Evolutionary conservation across 2,797 vertebrate species (phyloP), one percentile per base, ranked within the genome.

Genomic region (Takifugu ocellatus): DNA sequence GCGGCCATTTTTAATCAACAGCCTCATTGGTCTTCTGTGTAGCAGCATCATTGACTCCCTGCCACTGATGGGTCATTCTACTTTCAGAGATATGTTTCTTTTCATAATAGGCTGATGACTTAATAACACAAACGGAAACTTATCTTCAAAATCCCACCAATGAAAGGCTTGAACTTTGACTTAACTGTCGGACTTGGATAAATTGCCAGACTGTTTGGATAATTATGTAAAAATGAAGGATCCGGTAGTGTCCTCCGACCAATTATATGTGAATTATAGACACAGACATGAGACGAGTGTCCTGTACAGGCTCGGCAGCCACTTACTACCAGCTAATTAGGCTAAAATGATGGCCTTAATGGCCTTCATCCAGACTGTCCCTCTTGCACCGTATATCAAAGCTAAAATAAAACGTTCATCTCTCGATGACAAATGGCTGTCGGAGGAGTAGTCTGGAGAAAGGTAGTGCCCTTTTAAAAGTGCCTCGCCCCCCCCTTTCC

Each of bases 321-420:
- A 86, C 80, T 88, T 84, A 81, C 68, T 51, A 62, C 52, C 47
- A 67, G 68, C 71, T 89, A 86, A 90, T 84, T 85, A 79, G 78
- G 72, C 51, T 66, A 54, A 77, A 84, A 77, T 77, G 77, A 75
- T 44, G 64, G 54, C 53, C 66, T 57, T 86, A 88, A 88, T 86
- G 61, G 76, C 65, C 80, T 83, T 63, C 56, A 71, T 63, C 69
- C 64, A 66, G 55, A 78, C 50, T 72, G 55, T 56, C 66, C 47
- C 46, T 21, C 26, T 51, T 57, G 42, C 54, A 56, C 58, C 75
- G 75, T 49, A 70, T 56, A 65, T 56, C 54, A 48, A 47, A 51
- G 53, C 61, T 61, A 50, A 51, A 72, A 56, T 62, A 24, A 79
- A 76, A 59, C 11, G 11, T 61, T 72, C 67, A 44, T 45, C 63